A percentile compares a stretch with the other conserved stretches of the same genome.
Conservation (phyloP, 2,113 vertebrate species). For the Alligator sinensis region DNA sequence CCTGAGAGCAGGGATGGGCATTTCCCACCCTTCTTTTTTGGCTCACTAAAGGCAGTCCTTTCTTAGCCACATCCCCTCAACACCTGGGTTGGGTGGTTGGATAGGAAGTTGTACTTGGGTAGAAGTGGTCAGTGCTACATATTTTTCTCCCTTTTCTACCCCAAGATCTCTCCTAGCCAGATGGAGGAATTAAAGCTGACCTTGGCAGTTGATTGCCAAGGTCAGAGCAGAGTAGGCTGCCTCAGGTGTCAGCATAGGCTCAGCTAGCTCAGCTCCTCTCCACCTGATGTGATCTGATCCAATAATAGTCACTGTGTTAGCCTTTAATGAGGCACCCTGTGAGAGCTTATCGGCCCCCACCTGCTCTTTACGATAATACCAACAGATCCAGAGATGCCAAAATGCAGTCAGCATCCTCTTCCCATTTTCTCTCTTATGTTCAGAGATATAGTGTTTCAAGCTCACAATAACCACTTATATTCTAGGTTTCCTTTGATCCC, state of each 20-base stretch:
- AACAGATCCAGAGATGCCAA: slow-evolving; percentile 53
- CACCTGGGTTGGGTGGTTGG: background rate
- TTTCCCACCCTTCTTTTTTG: background rate
- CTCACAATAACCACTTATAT: slow-evolving; percentile 60
- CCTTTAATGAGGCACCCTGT: slow-evolving; percentile 63
- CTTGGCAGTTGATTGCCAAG: slow-evolving; percentile 71
- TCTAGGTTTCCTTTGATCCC: slow-evolving; percentile 69
- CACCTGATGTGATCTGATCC: slow-evolving; percentile 79
- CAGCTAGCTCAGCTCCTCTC: slow-evolving; percentile 59
- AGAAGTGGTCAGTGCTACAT: background rate
- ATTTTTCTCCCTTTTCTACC: background rate
- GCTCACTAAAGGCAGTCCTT: background rate
- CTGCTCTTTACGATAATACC: slow-evolving; percentile 60
- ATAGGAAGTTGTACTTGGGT: background rate
- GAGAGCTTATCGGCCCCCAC: slow-evolving; percentile 55
- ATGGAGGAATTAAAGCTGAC: slow-evolving; percentile 74
- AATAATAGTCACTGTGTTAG: slow-evolving; percentile 65
- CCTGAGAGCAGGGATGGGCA: background rate
- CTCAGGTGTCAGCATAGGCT: slow-evolving; percentile 71
- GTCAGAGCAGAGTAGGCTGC: slow-evolving; percentile 58
- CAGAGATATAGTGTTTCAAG: slow-evolving; percentile 67
- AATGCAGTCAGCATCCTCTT: slow-evolving; percentile 57
- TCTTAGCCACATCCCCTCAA: background rate
- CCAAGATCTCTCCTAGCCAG: background rate
- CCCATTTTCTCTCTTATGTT: slow-evolving; percentile 49